phyloP scores from a whole-genome alignment of 1,140 invertebrate species.

The Drosophila watanabei region DNA sequence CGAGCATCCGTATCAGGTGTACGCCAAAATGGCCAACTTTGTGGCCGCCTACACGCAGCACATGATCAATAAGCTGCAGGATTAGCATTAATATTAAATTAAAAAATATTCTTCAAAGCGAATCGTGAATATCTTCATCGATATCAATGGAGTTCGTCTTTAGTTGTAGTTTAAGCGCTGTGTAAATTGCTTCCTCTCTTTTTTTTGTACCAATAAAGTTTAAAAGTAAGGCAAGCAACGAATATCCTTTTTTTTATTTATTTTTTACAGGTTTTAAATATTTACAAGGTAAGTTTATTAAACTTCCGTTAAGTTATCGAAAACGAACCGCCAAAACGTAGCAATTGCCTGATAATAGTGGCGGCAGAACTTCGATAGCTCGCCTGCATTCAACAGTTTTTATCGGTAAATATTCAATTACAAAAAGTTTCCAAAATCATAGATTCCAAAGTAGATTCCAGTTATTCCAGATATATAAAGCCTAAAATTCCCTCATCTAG shows the following conservation, averaged over 20 bases:
- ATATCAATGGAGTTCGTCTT: background rate
- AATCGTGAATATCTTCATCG: conserved; percentile 8
- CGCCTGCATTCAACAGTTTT: conserved; percentile 32
- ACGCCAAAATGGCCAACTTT: conserved; percentile 75
- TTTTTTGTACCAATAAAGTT: conserved; percentile 9
- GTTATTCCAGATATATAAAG: background rate
- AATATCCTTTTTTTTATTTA: background rate
- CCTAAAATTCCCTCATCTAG: background rate
- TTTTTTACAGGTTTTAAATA: background rate
- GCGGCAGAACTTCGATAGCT: background rate
- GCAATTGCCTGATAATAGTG: conserved; percentile 2
- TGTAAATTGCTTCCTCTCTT: conserved; percentile 1
- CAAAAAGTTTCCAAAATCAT: too few species aligned
- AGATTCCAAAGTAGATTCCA: background rate
- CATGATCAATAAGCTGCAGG: conserved; percentile 54
- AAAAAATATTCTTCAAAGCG: background rate
- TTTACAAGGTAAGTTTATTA: background rate
- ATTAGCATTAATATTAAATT: conserved; percentile 20
- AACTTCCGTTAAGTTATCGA: background rate
- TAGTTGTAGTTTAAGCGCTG: background rate
- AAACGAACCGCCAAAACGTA: background rate
- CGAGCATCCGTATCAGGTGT: conserved; percentile 59
- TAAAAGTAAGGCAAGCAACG: background rate
- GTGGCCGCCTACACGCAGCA: conserved; percentile 72
- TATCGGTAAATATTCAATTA: background rate